Evolutionary conservation across 2,797 vertebrate genomes (phyloP).

Genomic region (Setipinna tenuifilis): DNA sequence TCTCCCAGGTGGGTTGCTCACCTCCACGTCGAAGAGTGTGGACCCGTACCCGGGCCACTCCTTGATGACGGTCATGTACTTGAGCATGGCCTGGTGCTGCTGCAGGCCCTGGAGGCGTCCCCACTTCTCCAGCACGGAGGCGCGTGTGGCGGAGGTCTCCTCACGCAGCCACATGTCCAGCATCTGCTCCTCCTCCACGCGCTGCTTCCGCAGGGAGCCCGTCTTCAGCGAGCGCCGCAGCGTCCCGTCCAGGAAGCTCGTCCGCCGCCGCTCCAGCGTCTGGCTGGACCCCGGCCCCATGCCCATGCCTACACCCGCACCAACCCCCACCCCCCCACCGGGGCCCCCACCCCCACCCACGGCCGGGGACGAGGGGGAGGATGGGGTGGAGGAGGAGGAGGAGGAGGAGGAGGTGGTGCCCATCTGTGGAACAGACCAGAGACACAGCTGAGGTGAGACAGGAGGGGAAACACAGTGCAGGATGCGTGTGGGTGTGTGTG

Average conservation of each 20-base stretch:
- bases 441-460: too few relatives aligned
- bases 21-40: conserved; percentile 92
- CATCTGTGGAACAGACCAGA: too few relatives aligned
- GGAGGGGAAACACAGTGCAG: too few relatives aligned
- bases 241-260: conserved; percentile 90
- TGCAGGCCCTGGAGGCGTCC: conserved; percentile 81
- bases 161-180: conserved; percentile 96
- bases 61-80: conserved; percentile 90
- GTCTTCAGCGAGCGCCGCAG: conserved; percentile 87
- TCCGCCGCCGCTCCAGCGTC: conserved; percentile 86
- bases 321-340: conserved; percentile 47
- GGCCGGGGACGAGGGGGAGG: too few relatives aligned
- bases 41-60: conserved; percentile 93
- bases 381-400: background rate
- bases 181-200: conserved; percentile 92
- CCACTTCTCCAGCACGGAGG: conserved; percentile 89
- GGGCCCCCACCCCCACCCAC: conserved; percentile 46
- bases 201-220: conserved; percentile 89
- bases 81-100: conserved; percentile 92
- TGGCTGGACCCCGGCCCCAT: conserved; percentile 70
- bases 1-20: conserved; percentile 48
- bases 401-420: conserved; percentile 20
- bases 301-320: conserved; percentile 41
- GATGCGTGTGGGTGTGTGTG: background rate
- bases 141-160: conserved; percentile 87